Evolutionary conservation across 1,140 invertebrate genomes (phyloP), one percentile per base, ranked within the genome.

Genomic region (Leptoteleia sp.): DNA sequence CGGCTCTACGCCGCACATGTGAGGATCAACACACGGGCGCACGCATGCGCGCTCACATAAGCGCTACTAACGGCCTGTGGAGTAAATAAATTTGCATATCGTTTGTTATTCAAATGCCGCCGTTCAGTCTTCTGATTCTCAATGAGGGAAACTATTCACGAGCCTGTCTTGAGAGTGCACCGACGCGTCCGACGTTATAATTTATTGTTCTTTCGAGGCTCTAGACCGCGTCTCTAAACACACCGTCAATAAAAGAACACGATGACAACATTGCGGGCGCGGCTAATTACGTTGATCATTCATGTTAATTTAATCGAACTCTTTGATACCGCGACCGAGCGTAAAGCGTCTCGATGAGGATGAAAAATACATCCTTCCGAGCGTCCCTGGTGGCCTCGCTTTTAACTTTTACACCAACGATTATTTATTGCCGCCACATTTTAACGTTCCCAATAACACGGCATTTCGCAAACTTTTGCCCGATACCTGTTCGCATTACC

Each of bases 31-130:
- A 48, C 15, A 52, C 3, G 64, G 33, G 52, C 40, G 59, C 65
- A 67, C 75, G 67, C 75, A 78, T 64, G 76, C 64, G 76, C 55
- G 50, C 50, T 57, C 76, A 12, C 77, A 65, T 43, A 27, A 70
- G 57, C 59, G 38, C 71, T 62, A 62, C 77, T 76, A 67, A 75
- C 77, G 67, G 77, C 77, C 77, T 76, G 68, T 48, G 55, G 71
- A 76, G 71, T 76, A 78, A 81, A 73, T 76, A 82, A 84, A 89
- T 89, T 88, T 87, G 77, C 86, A 88, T 88, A 82, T 85, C 84
- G 86, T 88, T 88, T 88, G 84, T 87, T 88, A 88, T 87, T 88
- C 86, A 88, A 88, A 88, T 89, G 61, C 65, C 47, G 78, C 79
- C 81, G 83, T 85, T 84, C 78, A 83, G 81, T 80, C 81, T 84